A percentile compares a stretch with the other conserved stretches of the same genome.
Conservation (phyloP, 2,888 invertebrate species). For the Epirrhoe alternata region DNA sequence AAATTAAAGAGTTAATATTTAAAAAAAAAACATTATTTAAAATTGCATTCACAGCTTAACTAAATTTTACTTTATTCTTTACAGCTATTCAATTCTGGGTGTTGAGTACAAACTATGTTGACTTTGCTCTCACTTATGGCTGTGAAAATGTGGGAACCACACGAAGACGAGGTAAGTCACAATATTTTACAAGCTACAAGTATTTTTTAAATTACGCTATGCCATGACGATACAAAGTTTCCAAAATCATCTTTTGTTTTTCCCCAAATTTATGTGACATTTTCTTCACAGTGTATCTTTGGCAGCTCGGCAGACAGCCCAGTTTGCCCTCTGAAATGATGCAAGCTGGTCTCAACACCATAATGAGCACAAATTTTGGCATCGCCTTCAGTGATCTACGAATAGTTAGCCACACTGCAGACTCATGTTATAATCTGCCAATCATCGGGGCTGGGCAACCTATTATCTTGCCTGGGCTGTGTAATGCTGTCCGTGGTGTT, state of each 20-base stretch:
- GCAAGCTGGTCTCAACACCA: slow-evolving; percentile 49
- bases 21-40: no score
- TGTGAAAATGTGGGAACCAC: slow-evolving; percentile 57
- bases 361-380: slow-evolving; percentile 46
- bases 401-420: slow-evolving; percentile 54
- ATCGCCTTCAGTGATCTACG: slow-evolving; percentile 49
- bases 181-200: slow-evolving; percentile 4
- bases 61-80: slow-evolving; percentile 27
- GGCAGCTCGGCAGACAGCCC: slow-evolving; percentile 59
- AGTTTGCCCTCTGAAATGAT: slow-evolving; percentile 46
- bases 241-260: no score
- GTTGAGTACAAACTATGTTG: slow-evolving; percentile 49
- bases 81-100: slow-evolving; percentile 66
- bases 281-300: slow-evolving; percentile 62
- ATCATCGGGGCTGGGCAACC: slow-evolving; percentile 57
- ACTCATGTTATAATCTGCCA: slow-evolving; percentile 63
- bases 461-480: slow-evolving; percentile 66
- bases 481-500: slow-evolving; percentile 58
- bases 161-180: slow-evolving; percentile 57
- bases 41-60: no score
- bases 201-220: no score
- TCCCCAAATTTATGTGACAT: background rate
- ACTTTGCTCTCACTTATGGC: slow-evolving; percentile 56
- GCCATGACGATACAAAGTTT: no score
- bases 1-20: no score